Evolutionary conservation across 2,113 vertebrate species (phyloP).

Genomic region (Urocynchramus pylzowi): DNA sequence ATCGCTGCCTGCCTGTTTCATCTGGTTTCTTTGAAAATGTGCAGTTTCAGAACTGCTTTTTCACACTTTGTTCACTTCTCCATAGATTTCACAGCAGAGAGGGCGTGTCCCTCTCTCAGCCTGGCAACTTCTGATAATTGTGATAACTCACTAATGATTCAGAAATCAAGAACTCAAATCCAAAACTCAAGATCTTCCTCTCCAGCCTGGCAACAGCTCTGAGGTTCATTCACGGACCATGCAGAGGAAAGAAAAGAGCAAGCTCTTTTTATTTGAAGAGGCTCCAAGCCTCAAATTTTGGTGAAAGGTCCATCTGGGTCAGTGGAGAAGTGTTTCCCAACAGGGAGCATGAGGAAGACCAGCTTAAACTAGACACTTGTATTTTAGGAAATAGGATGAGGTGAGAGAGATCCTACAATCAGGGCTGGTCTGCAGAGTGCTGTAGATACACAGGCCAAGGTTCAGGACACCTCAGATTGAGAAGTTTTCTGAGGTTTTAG

Average conservation of each 20-base stretch:
- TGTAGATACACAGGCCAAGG: neutral
- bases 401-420: rapidly evolving
- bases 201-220: neutral
- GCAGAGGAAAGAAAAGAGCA: neutral
- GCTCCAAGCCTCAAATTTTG: neutral
- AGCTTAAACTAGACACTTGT: neutral
- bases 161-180: neutral
- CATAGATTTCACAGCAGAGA: neutral
- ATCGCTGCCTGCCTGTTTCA: neutral
- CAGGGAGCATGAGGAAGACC: neutral
- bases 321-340: neutral
- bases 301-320: neutral
- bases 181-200: neutral
- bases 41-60: constrained; percentile 8
- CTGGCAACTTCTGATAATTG: neutral
- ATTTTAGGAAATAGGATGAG: neutral
- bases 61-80: neutral
- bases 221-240: neutral
- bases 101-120: neutral
- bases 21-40: neutral
- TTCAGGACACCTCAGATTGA: neutral
- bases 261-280: neutral
- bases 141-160: neutral
- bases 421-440: neutral
- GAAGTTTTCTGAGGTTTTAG: neutral